phyloP scores from a whole-genome alignment of 2,888 invertebrate genomes.

The Rhaphigaster nebulosa region DNA sequence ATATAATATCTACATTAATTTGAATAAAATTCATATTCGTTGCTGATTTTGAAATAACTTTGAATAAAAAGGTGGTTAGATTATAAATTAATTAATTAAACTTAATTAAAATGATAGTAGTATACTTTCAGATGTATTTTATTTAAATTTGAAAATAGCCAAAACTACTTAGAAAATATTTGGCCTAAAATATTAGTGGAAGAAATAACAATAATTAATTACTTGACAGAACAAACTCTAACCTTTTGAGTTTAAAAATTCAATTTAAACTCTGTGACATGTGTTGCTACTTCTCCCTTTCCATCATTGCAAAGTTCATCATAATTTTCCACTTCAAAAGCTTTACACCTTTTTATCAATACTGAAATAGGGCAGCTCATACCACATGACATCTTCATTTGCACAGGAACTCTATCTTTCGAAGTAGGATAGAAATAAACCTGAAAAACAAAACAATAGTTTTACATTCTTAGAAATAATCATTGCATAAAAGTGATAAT shows the following conservation, averaged over 20 bases:
- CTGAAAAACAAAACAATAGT: neutral
- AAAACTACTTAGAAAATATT: too few relatives aligned
- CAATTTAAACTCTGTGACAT: neutral
- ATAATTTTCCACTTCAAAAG: neutral
- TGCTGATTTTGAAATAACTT: too few relatives aligned
- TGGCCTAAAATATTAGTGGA: too few relatives aligned
- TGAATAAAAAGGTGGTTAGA: too few relatives aligned
- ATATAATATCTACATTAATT: too few relatives aligned
- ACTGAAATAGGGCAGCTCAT: neutral
- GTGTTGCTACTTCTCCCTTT: neutral
- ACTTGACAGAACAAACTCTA: neutral
- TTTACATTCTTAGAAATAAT: neutral
- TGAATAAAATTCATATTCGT: too few relatives aligned
- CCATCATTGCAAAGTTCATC: neutral
- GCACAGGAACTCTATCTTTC: neutral
- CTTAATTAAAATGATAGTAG: too few relatives aligned
- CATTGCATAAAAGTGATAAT: neutral
- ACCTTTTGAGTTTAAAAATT: neutral
- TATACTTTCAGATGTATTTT: too few relatives aligned
- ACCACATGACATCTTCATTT: conserved; percentile 35
- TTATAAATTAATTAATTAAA: too few relatives aligned
- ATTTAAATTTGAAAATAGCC: too few relatives aligned
- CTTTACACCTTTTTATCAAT: neutral
- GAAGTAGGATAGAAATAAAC: conserved; percentile 28
- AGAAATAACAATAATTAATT: neutral